Base-by-base conservation (phyloP, 2,797 vertebrate species). In the Toxotes lorentzi region DNA sequence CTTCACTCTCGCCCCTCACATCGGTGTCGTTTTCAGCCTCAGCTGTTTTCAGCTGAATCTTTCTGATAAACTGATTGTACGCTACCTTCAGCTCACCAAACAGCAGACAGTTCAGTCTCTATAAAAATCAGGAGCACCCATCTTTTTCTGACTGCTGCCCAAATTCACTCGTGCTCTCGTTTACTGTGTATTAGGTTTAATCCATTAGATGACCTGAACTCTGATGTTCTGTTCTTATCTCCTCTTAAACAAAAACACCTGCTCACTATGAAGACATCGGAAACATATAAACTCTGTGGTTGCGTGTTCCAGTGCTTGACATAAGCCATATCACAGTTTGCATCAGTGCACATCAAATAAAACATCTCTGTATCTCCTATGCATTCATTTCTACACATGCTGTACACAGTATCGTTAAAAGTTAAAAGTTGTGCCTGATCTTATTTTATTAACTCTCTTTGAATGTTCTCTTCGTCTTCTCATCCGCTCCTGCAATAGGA, bases 401-500 rank as follows among this genome's bases (percentile, higher is more conserved):
- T 58, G 56, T 12, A 17, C 41, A 56, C 27, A 23, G 35, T 13
- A 16, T 21, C 62, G 10, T 47, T 4, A 2, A 35, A 56, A 24
- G 65, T 56, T 61, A 59, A 79, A 68, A 27, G 51, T 34, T 2
- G 1, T 2, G 35, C 56, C 54, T 50, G 27, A 4, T 14, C 23
- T 48, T n/a, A 0, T 43, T 16, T 64, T 40, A 54, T 51, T 67
- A 53, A 63, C 32, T 13, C 5, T 64, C 16, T 50, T 34, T 19
- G 16, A 76, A 58, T 32, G 4, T 47, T 63, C 60, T 65, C 40
- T 51, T 56, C 34, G 32, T 16, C 48, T 21, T 56, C 27, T 58
- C 48, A 17, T 17, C 47, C n/a, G 9, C 76, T 51, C 41, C 23
- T 45, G 19, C 13, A 47, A 67, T 57, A 59, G 23, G 43, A 86